Evolutionary conservation across 2,797 vertebrate species (phyloP).

Genomic region (Anas acuta): DNA sequence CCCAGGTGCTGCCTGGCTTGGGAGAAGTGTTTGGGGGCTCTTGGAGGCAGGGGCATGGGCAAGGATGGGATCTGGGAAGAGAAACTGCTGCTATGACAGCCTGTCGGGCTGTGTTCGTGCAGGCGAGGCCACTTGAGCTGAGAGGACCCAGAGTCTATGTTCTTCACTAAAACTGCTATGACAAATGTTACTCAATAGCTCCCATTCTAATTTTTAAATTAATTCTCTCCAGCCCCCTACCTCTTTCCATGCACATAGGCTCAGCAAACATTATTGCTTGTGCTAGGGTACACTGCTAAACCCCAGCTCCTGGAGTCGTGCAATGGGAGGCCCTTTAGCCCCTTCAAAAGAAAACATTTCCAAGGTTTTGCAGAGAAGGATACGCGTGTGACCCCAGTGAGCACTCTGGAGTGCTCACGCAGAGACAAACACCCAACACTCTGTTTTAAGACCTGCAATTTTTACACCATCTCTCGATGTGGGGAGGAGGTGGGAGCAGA

Average conservation of each 20-base stretch:
- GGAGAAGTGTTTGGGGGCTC: not conserved
- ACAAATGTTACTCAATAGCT: not conserved
- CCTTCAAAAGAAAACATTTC: not conserved
- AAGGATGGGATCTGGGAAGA: not conserved
- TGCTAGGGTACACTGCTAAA: not conserved
- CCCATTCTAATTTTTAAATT: not conserved
- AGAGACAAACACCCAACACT: not conserved
- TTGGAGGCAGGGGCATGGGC: not conserved
- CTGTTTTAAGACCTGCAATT: not conserved
- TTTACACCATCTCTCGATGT: not conserved
- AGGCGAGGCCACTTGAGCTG: not conserved
- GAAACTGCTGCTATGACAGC: not conserved
- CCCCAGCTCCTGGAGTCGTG: not conserved
- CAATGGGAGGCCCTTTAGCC: not conserved
- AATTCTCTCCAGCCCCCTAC: not conserved
- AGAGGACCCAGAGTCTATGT: not conserved
- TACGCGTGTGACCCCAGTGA: not conserved
- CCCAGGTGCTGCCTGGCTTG: not conserved
- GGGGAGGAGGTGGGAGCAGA: not conserved
- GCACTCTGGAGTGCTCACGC: not conserved
- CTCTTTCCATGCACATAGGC: not conserved
- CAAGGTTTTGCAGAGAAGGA: not conserved
- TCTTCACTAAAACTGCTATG: not conserved
- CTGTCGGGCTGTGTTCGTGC: not conserved
- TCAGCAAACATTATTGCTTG: not conserved